Conservation (phyloP, 2,888 invertebrate genomes). For the Melieria omissa region DNA sequence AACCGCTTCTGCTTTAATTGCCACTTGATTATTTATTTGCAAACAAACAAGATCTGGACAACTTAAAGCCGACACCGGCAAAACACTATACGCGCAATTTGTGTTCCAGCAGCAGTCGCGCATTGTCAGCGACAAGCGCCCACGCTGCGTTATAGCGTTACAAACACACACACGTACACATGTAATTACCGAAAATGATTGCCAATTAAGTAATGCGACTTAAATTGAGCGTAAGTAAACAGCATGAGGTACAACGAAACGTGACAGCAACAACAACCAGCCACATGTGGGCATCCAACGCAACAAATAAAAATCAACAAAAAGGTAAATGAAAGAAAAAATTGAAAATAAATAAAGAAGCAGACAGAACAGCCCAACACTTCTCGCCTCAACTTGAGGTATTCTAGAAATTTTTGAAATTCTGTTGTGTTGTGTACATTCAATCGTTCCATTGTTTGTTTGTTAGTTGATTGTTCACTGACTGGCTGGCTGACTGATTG, state of each 20-base stretch:
- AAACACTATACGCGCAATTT: constrained; percentile 39
- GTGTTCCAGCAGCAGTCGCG: not conserved
- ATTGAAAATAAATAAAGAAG: too few species aligned
- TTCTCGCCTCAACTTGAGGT: too few species aligned
- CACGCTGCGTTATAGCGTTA: too few species aligned
- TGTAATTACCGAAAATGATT: constrained; percentile 41
- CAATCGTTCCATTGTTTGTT: too few species aligned
- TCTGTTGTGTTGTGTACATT: too few species aligned
- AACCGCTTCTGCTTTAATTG: constrained; percentile 42
- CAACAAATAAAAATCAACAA: too few species aligned
- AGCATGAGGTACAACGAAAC: too few species aligned
- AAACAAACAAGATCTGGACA: constrained; percentile 42
- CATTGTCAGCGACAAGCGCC: not conserved
- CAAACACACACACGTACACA: constrained; percentile 29
- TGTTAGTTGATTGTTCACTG: not conserved
- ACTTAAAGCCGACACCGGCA: constrained; percentile 17
- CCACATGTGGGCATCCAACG: too few species aligned
- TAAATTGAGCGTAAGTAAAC: constrained; percentile 46
- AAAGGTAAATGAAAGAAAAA: too few species aligned
- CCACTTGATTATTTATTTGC: constrained; percentile 49
- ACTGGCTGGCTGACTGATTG: not conserved
- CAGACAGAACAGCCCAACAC: too few species aligned
- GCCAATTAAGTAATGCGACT: constrained; percentile 55
- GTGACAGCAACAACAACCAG: too few species aligned
- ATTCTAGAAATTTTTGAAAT: too few species aligned